Base-by-base conservation (phyloP, 2,113 vertebrate species). In the Vidua chalybeata region DNA sequence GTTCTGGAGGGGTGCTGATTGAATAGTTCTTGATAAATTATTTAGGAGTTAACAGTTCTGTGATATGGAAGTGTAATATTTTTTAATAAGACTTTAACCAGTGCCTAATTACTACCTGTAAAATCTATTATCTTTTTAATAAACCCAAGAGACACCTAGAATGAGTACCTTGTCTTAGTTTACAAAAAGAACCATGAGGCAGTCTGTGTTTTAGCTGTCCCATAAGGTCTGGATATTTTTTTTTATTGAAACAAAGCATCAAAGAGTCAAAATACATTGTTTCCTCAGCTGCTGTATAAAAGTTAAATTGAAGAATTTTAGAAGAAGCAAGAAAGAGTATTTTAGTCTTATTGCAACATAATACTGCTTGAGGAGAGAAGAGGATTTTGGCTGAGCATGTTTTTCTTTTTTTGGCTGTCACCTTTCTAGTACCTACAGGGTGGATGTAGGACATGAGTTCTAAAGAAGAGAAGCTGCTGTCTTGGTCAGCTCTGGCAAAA, bases 91-190 rank as follows among this genome's bases (percentile, higher is more conserved):
- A 73, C 18, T 82, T 66, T 33, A 75, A 24, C 4, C 7, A 35
- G 4, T 79, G 6, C 11, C 33, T 82, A 23, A 54, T 71, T 89
- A 18, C 69, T 86, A 21, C 61, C 27, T 84, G 43, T 59, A 63
- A 91, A 69, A 45, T 35, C 20, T 37, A 4, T 72, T 22, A 11
- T 35, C 5, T 43, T 90, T 87, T 90, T 76, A 27, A 54, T 6
- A 23, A 87, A 49, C 13, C 12, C 0, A 1, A 26, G 22, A 64
- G 26, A 16, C 31, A 33, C 1, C 2, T 52, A 61, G 23, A 56
- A 55, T 17, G 72, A 64, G 14, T 73, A 69, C 15, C 5, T 63
- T 52, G 11, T 52, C 30, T 81, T 72, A 71, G 15, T 48, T 67
- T 84, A 39, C 41, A 49, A 22, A 84, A 82, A 62, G 17, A 26